Evolutionary conservation across 2,888 invertebrate genomes (phyloP).

Genomic region (Oscheius onirici): DNA sequence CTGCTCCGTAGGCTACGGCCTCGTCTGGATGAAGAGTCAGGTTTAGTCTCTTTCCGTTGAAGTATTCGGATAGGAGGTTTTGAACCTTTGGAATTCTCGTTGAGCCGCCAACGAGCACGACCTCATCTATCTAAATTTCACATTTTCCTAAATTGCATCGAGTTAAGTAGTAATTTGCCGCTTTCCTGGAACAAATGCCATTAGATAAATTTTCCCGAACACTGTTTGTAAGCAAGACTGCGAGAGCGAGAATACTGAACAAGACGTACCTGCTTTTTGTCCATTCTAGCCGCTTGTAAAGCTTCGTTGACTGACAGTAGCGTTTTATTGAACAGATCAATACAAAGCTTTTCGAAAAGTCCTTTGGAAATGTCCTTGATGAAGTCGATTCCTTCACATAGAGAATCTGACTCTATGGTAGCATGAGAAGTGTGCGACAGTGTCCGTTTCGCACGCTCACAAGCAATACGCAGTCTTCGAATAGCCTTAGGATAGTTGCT

Average conservation of each 20-base stretch:
- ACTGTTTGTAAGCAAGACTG: no score
- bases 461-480: conserved; percentile 88
- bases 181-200: no score
- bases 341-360: conserved; percentile 94
- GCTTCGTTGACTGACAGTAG: conserved; percentile 97
- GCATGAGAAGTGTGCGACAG: conserved; percentile 76
- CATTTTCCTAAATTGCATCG: no score
- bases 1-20: conserved; percentile 92
- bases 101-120: conserved; percentile 85
- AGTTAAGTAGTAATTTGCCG: no score
- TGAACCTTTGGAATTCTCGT: conserved; percentile 98
- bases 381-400: conserved; percentile 94
- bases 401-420: conserved; percentile 87
- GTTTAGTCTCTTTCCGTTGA: conserved; percentile 93
- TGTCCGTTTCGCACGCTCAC: conserved; percentile 79
- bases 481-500: conserved; percentile 87
- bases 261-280: conserved; percentile 78
- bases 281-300: conserved; percentile 92
- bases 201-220: no score
- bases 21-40: conserved; percentile 94
- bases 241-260: no score
- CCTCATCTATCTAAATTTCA: conserved; percentile 39
- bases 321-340: conserved; percentile 93
- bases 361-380: conserved; percentile 94
- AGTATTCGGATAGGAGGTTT: conserved; percentile 85